Conservation (phyloP, 2,888 invertebrate species). For the Cremastobaeus sp. region DNA sequence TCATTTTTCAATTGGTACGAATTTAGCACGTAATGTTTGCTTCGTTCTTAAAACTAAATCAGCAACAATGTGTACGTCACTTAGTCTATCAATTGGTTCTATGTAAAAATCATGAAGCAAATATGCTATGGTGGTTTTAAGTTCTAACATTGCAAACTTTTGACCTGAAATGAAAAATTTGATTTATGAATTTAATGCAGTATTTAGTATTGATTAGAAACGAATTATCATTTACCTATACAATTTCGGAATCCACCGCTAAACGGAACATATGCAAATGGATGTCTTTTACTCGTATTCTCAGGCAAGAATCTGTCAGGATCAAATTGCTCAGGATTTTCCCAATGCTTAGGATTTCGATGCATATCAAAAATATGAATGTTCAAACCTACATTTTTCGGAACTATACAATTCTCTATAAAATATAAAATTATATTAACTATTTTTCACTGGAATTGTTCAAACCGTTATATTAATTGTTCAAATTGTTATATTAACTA, state of each 20-base stretch:
- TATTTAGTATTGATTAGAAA: background rate
- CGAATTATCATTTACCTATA: conserved; percentile 79
- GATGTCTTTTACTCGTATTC: conserved; percentile 78
- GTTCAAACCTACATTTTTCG: conserved; percentile 71
- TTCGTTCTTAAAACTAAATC: conserved; percentile 8
- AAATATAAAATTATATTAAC: too few species aligned
- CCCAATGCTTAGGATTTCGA: conserved; percentile 81
- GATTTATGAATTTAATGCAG: background rate
- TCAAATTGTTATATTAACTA: too few species aligned
- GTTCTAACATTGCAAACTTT: conserved; percentile 50
- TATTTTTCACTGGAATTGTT: too few species aligned
- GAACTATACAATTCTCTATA: background rate
- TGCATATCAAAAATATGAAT: conserved; percentile 83
- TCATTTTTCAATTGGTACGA: background rate
- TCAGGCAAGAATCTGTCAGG: conserved; percentile 84
- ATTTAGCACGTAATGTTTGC: background rate
- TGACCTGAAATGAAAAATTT: conserved; percentile 32
- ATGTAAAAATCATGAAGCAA: conserved; percentile 11
- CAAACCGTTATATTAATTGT: too few species aligned
- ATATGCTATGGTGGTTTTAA: conserved; percentile 10
- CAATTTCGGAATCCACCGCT: conserved; percentile 85
- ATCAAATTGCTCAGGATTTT: conserved; percentile 83
- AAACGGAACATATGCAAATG: conserved; percentile 83
- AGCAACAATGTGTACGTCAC: background rate
- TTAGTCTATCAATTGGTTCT: background rate